Base-by-base conservation (phyloP, 1,140 invertebrate genomes). In the Armadillidium nasatum region DNA sequence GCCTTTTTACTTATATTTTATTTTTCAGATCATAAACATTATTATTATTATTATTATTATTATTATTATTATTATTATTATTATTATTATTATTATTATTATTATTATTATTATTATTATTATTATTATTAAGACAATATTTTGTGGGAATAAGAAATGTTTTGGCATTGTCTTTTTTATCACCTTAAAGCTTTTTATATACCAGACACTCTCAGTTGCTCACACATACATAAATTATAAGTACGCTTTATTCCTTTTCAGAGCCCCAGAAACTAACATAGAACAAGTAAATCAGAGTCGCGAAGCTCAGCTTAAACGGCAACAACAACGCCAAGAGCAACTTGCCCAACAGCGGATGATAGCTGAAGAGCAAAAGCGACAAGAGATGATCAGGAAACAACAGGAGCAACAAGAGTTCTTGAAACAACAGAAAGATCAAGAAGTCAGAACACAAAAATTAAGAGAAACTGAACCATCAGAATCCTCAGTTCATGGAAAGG, bases 401-500 rank as follows among this genome's bases (percentile, higher is more conserved):
- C 79, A 80, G 69, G 23, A 71, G 54, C 77, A 78, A 70, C 78
- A 76, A 54, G 73, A 71, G 21, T 54, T 60, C 46, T 68, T 74
- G 50, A 75, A 81, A 71, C 79, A 76, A 75, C 75, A 74, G 73
- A 75, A 73, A 73, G 75, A 76, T 15, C 23, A 76, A 21, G 43
- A 50, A 45, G 19, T 13, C 13, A n/a, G 74, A 22, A 10, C 19
- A 54, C 67, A 50, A 46, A 13, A 22, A 15, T 66, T 70, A 22
- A 69, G 77, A 21, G 79, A 76, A 19, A 72, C 78, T 7, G 80
- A 83, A 45, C 83, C 83, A 19, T 89, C 90, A 0, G 93, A 94
- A 86, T 94, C 93, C 0, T 89, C 89, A 0, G 90, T 96, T 21
- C 94, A 95, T 83, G 94, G 93, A 50, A 91, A 92, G 78, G 94